Evolutionary conservation across 1,140 invertebrate genomes (phyloP).

Genomic region (Penaeus indicus): DNA sequence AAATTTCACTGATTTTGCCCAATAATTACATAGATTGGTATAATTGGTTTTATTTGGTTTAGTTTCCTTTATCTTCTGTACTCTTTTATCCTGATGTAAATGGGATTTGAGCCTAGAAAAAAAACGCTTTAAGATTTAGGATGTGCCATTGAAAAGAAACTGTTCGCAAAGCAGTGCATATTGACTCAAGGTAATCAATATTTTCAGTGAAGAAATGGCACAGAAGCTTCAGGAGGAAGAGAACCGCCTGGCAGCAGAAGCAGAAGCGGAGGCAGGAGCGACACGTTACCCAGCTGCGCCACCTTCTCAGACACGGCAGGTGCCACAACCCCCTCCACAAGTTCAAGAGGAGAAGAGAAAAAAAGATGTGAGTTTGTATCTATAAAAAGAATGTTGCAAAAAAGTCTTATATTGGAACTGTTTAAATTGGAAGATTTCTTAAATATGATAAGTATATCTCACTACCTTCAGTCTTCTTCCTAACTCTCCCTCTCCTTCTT

Average conservation of each 20-base stretch:
- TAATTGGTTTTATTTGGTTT: background rate
- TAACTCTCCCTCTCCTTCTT: too few relatives aligned
- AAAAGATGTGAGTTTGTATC: constrained; percentile 47
- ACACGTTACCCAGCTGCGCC: constrained; percentile 27
- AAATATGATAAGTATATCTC: too few relatives aligned
- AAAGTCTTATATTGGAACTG: too few relatives aligned
- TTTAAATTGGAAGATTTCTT: too few relatives aligned
- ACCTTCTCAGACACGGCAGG: constrained; percentile 31
- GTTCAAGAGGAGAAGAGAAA: constrained; percentile 62
- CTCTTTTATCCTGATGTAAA: background rate
- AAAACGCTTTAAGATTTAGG: background rate
- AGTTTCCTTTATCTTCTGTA: background rate
- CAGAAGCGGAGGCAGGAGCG: constrained; percentile 44
- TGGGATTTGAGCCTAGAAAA: background rate
- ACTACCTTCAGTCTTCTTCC: too few relatives aligned
- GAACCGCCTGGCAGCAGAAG: constrained; percentile 65
- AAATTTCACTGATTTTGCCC: too few relatives aligned
- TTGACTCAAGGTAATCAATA: background rate
- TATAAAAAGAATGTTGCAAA: too few relatives aligned
- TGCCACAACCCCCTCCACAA: constrained; percentile 49
- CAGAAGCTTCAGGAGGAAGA: constrained; percentile 72
- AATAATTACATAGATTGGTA: too few relatives aligned
- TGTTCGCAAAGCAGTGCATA: too few relatives aligned
- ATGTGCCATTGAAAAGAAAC: background rate
- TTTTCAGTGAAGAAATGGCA: constrained; percentile 71